A percentile compares a stretch with the other conserved stretches of the same genome.
Evolutionary conservation across 2,797 vertebrate genomes (phyloP).

Genomic region (Gambusia yucatana): DNA sequence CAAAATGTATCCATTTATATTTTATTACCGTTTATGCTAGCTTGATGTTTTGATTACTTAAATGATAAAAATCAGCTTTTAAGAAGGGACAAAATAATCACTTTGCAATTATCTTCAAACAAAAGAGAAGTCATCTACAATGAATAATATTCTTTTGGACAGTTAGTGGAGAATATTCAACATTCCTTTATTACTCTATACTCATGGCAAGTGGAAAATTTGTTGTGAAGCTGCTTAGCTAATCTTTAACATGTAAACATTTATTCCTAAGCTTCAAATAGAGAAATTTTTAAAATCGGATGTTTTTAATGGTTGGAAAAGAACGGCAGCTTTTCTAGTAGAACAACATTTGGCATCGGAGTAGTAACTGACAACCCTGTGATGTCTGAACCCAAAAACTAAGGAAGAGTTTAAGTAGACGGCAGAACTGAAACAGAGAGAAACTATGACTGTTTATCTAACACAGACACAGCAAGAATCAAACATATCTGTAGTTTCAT

Average conservation of each 20-base stretch:
- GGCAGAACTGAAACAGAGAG: background rate
- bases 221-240: too few species aligned
- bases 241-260: conserved; percentile 1
- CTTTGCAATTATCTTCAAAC: background rate
- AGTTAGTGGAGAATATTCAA: background rate
- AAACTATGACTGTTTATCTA: conserved; percentile 14
- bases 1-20: background rate
- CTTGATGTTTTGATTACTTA: background rate
- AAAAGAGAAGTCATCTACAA: background rate
- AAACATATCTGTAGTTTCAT: conserved; percentile 1
- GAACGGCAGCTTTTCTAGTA: background rate
- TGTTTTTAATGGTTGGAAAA: background rate
- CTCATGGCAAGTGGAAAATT: background rate
- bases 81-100: background rate
- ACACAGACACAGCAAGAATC: conserved; percentile 3
- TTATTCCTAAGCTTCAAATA: background rate
- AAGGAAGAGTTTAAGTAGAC: background rate
- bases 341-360: background rate
- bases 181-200: background rate
- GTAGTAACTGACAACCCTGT: background rate
- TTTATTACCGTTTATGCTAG: background rate
- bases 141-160: background rate
- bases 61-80: background rate
- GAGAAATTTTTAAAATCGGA: background rate
- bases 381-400: background rate